Evolutionary conservation across 2,888 invertebrate species (phyloP), one percentile per base, ranked within the genome.

Genomic region (Epicampocera succincta): DNA sequence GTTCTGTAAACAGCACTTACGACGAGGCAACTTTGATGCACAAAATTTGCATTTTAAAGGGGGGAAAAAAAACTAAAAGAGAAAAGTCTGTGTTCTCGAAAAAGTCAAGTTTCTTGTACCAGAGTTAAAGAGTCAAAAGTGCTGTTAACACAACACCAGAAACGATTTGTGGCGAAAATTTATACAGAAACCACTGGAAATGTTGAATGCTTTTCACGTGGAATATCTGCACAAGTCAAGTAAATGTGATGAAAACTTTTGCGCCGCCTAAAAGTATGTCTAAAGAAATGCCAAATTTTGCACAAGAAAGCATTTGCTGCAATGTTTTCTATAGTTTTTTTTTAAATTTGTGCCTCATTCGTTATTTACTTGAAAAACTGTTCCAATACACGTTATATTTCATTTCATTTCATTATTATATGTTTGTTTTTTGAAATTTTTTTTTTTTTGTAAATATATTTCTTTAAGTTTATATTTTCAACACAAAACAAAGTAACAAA

Each of bases 381-480:
- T 44, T 33, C 13, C 38, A 48, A 38, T 58, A 21, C 12, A 29
- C 33, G 5, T 33, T 33, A 33, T 21, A 29, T 17, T 17, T 38
- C 15, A 38, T 50, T 29, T n/a, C n/a, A n/a, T n/a, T n/a, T n/a
- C n/a, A n/a, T n/a, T n/a, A n/a, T n/a, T n/a, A n/a, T n/a, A n/a
- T 48, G 17, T 50, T 61, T 15, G 8, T n/a, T n/a, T n/a, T 63
- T 63, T 40, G 46, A 29, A 66, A 19, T 54, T 72, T 61, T 50
- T 42, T 50, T 38, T 5, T 56, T 69, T 63, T 44, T 78, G 78
- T 78, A 78, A 66, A 78, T 78, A 78, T 60, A 71, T 52, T 71
- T 72, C 58, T 58, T 72, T 66, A 52, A 66, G 78, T 78, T 78
- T 72, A 44, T 50, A 75, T 60, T 44, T 42, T 42, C n/a, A n/a